Conservation (phyloP, 2,113 vertebrate species). For the Aegithalos caudatus region DNA sequence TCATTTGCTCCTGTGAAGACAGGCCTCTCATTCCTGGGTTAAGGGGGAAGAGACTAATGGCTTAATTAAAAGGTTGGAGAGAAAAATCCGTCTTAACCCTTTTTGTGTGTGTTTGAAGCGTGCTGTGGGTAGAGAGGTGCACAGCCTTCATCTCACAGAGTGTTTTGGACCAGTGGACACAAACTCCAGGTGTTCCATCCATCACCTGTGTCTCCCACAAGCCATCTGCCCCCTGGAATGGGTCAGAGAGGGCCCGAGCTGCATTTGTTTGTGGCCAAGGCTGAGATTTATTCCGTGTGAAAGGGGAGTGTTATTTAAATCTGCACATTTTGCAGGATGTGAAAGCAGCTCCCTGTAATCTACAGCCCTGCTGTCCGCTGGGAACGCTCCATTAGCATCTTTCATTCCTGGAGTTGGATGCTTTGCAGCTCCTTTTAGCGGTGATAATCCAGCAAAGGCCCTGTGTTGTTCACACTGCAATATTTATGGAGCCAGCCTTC, state of each 20-base stretch:
- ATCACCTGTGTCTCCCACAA: not conserved
- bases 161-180: not conserved
- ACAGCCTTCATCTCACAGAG: not conserved
- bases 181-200: not conserved
- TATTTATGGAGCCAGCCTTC: constrained; percentile 49
- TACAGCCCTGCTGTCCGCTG: not conserved
- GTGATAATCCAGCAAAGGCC: constrained; percentile 55
- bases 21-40: constrained; percentile 34
- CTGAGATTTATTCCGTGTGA: not conserved
- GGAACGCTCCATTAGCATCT: constrained; percentile 48
- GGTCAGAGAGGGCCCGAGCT: not conserved
- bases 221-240: not conserved
- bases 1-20: constrained; percentile 47
- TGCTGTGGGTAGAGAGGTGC: not conserved
- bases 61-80: constrained; percentile 50
- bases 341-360: not conserved
- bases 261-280: fast-evolving
- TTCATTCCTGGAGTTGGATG: constrained; percentile 43
- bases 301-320: constrained; percentile 12
- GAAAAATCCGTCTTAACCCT: not conserved
- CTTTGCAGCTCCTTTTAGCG: constrained; percentile 41
- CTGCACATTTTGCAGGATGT: not conserved
- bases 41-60: constrained; percentile 51
- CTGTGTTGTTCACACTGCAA: constrained; percentile 26
- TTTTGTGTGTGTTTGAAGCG: not conserved